phyloP scores from a whole-genome alignment of 2,797 vertebrate species.

The Arnoldichthys spilopterus region DNA sequence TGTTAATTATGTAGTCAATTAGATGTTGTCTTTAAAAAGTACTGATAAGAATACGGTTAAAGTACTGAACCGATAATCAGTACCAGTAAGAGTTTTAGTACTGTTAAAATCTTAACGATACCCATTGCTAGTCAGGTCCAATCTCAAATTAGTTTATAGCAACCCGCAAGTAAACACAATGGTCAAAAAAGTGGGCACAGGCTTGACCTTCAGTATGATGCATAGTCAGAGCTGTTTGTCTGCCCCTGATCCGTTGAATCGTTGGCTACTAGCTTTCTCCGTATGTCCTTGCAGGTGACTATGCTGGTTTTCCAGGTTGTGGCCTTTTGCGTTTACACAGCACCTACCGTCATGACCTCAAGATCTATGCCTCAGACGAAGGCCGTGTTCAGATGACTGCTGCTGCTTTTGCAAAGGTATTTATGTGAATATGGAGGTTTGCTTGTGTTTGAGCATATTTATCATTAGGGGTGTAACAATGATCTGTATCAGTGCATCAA shows the following conservation, averaged over 20 bases:
- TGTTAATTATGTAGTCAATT: too few species aligned
- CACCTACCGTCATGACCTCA: slow-evolving; percentile 90
- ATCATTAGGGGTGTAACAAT: too few species aligned
- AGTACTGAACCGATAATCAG: too few species aligned
- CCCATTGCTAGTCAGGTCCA: too few species aligned
- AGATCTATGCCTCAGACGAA: slow-evolving; percentile 91
- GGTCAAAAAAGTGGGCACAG: neutral
- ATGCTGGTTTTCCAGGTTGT: slow-evolving; percentile 89
- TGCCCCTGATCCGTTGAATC: neutral
- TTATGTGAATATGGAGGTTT: neutral
- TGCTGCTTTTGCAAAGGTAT: slow-evolving; percentile 90
- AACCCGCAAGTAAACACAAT: neutral
- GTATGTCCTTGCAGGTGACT: slow-evolving; percentile 78
- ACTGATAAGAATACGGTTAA: too few species aligned
- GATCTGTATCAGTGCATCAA: too few species aligned
- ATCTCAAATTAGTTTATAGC: neutral
- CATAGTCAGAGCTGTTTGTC: neutral
- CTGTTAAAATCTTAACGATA: too few species aligned
- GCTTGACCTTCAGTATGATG: neutral
- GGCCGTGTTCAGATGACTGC: slow-evolving; percentile 92
- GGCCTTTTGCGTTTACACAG: slow-evolving; percentile 89
- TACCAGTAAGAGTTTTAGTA: too few species aligned
- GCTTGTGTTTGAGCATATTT: neutral
- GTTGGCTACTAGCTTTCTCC: neutral
- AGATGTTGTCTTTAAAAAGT: too few species aligned